Conservation (phyloP, 2,888 invertebrate genomes). For the Apodemia mormo region DNA sequence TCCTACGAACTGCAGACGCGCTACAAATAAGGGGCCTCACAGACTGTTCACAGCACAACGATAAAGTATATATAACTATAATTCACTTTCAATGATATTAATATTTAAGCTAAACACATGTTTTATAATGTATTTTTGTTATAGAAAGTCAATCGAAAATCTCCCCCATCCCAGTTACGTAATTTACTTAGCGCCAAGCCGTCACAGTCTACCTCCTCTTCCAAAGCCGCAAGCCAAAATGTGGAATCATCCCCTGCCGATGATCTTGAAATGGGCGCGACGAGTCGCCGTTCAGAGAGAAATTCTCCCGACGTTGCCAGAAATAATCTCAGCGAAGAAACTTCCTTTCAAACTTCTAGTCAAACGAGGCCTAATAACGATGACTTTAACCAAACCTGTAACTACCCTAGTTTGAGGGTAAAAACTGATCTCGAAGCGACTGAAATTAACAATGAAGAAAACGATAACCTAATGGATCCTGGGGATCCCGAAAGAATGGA, state of each 20-base stretch:
- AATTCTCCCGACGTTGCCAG: slow-evolving; percentile 81
- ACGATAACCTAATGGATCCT: slow-evolving; percentile 72
- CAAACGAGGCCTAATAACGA: slow-evolving; percentile 81
- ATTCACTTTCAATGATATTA: background rate
- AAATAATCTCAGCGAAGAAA: slow-evolving; percentile 80
- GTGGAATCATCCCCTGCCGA: slow-evolving; percentile 73
- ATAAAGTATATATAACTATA: slow-evolving; percentile 60
- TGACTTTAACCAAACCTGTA: slow-evolving; percentile 77
- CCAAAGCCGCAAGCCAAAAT: slow-evolving; percentile 82
- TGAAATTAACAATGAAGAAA: slow-evolving; percentile 76
- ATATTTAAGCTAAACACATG: background rate
- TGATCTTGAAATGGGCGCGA: slow-evolving; percentile 68
- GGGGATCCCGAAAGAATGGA: slow-evolving; percentile 68
- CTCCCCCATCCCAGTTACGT: slow-evolving; percentile 79
- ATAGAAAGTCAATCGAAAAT: slow-evolving; percentile 78
- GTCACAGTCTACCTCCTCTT: slow-evolving; percentile 77
- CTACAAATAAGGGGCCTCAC: slow-evolving; percentile 90
- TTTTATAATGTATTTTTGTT: slow-evolving; percentile 41
- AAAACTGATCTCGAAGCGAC: slow-evolving; percentile 81
- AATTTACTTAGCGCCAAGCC: slow-evolving; percentile 81
- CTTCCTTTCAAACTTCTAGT: slow-evolving; percentile 80
- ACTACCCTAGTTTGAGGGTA: slow-evolving; percentile 74
- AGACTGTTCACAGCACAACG: slow-evolving; percentile 83
- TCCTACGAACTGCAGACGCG: slow-evolving; percentile 89
- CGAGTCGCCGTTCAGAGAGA: slow-evolving; percentile 70